These are phyloP conservation scores for Passer domesticus DNA, from an alignment of 2,113 vertebrate species.

Conservation along the genomic window DNA sequence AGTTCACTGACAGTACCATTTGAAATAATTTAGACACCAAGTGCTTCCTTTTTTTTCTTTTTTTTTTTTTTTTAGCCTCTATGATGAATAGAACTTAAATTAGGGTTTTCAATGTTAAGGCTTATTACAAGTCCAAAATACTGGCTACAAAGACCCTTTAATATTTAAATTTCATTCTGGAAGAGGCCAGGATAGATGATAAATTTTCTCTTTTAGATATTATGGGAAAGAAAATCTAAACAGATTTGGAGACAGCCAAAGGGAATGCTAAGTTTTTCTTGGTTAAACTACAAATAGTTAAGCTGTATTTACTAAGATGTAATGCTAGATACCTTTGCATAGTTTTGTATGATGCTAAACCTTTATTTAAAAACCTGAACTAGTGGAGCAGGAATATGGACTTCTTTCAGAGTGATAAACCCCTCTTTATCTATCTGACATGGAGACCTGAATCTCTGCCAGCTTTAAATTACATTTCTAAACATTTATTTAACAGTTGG, in stretches of 20 bases:
- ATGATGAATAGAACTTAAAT: neutral
- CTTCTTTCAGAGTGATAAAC: conserved; percentile 16
- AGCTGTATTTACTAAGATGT: neutral
- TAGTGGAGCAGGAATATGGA: neutral
- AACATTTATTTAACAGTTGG: conserved; percentile 69
- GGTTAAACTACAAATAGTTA: neutral
- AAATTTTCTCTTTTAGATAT: neutral
- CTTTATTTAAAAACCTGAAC: neutral
- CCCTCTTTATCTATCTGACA: conserved; percentile 66
- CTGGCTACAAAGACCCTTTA: neutral
- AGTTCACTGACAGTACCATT: neutral
- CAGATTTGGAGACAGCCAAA: neutral
- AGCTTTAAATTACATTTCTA: conserved; percentile 72
- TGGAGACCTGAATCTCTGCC: conserved; percentile 56
- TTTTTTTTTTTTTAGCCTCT: neutral
- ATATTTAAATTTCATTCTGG: neutral
- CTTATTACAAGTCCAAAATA: neutral
- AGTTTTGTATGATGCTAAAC: neutral
- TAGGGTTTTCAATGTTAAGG: neutral
- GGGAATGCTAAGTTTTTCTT: neutral
- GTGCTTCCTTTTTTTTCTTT: neutral
- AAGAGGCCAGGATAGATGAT: neutral
- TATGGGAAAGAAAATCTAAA: neutral
- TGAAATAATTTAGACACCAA: neutral
- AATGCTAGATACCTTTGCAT: neutral